These are phyloP conservation scores for Caenorhabditis wallacei DNA, from an alignment of 2,888 invertebrate species.

Conservation along the genomic window DNA sequence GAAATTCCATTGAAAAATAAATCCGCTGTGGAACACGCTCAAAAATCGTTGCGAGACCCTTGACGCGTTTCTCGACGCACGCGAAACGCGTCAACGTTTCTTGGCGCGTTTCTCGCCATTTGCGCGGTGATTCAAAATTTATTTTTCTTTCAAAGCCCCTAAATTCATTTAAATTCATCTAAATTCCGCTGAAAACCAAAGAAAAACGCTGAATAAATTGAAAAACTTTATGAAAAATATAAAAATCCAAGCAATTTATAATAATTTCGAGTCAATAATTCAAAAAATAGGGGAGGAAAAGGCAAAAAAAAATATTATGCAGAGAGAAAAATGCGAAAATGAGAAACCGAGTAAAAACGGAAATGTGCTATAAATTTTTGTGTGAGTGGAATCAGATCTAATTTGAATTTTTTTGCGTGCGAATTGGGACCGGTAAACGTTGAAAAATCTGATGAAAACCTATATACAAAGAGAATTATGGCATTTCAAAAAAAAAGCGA, in stretches of 20 bases:
- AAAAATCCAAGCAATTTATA: background rate
- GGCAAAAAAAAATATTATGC: slow-evolving; percentile 28
- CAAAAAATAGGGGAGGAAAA: no score
- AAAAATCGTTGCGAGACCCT: slow-evolving; percentile 52
- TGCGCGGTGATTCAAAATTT: slow-evolving; percentile 12
- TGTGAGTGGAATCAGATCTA: no score
- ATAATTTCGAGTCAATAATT: no score
- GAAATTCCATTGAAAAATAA: no score
- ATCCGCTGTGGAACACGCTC: no score
- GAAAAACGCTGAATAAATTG: background rate
- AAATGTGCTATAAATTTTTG: slow-evolving; percentile 31
- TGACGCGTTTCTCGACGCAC: slow-evolving; percentile 20
- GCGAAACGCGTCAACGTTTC: slow-evolving; percentile 3
- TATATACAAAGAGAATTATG: slow-evolving; percentile 16
- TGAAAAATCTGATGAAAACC: background rate
- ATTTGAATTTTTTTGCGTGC: no score
- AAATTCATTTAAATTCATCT: no score
- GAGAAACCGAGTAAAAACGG: slow-evolving; percentile 34
- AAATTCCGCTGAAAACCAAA: no score
- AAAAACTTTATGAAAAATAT: background rate
- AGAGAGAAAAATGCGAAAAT: background rate
- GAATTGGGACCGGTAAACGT: slow-evolving; percentile 18
- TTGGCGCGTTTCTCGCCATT: background rate
- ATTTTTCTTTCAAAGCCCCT: background rate
- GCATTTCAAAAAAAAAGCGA: slow-evolving; percentile 3